phyloP scores from a whole-genome alignment of 1,140 invertebrate species.

The Andricus grossulariae region DNA sequence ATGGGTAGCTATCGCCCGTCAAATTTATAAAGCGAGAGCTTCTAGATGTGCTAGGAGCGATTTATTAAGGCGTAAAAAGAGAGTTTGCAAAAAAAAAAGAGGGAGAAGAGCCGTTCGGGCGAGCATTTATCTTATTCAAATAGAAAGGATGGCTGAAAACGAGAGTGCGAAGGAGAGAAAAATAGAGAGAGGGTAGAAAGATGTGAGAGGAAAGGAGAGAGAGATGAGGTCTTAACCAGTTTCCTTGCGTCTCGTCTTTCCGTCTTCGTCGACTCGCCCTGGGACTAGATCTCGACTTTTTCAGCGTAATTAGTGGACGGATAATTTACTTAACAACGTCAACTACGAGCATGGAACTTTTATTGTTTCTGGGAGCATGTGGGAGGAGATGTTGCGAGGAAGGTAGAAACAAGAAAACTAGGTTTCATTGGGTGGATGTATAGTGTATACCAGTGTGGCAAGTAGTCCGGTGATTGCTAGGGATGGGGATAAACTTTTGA shows the following conservation, averaged over 20 bases:
- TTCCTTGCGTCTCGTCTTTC: conserved; percentile 34
- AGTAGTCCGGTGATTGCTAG: too few relatives aligned
- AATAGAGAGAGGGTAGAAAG: background rate
- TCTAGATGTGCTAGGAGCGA: conserved; percentile 40
- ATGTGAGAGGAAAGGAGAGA: conserved; percentile 52
- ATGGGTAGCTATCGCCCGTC: conserved; percentile 34
- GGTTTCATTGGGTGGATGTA: background rate
- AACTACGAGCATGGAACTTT: conserved; percentile 61
- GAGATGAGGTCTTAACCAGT: conserved; percentile 35
- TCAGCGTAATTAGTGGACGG: conserved; percentile 66
- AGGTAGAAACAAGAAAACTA: conserved; percentile 46
- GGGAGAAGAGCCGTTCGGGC: conserved; percentile 31
- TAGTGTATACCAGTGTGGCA: too few relatives aligned
- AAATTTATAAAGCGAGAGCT: conserved; percentile 30
- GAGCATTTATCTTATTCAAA: conserved; percentile 64
- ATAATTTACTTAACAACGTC: conserved; percentile 69
- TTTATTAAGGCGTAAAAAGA: conserved; percentile 56
- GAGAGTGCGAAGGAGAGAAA: conserved; percentile 4
- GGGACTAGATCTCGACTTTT: conserved; percentile 63
- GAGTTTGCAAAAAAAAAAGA: conserved; percentile 36
- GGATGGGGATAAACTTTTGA: too few relatives aligned
- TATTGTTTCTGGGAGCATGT: conserved; percentile 57
- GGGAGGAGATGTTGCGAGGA: conserved; percentile 7
- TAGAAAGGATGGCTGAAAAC: conserved; percentile 45
- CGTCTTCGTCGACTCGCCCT: conserved; percentile 47